Evolutionary conservation across 2,888 invertebrate species (phyloP), one percentile per base, ranked within the genome.

Genomic region (Ochropleura plecta): DNA sequence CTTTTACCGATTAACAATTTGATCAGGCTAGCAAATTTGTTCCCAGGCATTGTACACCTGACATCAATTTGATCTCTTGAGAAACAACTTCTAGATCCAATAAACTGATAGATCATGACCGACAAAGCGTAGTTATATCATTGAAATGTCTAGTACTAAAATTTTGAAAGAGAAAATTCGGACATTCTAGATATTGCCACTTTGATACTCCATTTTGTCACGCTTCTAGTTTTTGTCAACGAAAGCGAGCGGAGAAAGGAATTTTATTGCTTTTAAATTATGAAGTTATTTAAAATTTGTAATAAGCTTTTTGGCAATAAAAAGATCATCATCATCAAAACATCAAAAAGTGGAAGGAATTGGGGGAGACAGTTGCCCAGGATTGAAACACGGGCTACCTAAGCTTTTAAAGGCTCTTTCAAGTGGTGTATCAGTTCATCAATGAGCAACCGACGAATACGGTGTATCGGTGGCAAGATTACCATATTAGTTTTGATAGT

Each of bases 1-100:
- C 93, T 93, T 93, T 94, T 94, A 93, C 93, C 92, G 90, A 94
- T 93, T 93, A 90, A 71, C 88, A 82, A 91, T 90, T 91, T 83
- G 91, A 90, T 88, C 88, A 86, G 87, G 86, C 90, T 88, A 81
- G 83, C 69, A 81, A 82, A 81, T 79, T 83, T 82, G 81, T 89
- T 89, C 88, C 86, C 88, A 84, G 85, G 78, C 85, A 85, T 82
- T 85, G 85, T 86, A 66, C 72, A 78, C 74, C 80, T 80, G 86
- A 78, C 88, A 82, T 77, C 72, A 75, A 85, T 80, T 83, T 83
- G 81, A 85, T 87, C 78, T 84, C 86, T 86, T 73, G 79, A 80
- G 80, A 86, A 84, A 88, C 69, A 78, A 59, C 75, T 83, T 74
- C 73, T 67, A 79, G 76, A 82, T 84, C 66, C 64, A 76, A 73